Conservation (phyloP, 2,888 invertebrate species). For the Heliconius cydno region DNA sequence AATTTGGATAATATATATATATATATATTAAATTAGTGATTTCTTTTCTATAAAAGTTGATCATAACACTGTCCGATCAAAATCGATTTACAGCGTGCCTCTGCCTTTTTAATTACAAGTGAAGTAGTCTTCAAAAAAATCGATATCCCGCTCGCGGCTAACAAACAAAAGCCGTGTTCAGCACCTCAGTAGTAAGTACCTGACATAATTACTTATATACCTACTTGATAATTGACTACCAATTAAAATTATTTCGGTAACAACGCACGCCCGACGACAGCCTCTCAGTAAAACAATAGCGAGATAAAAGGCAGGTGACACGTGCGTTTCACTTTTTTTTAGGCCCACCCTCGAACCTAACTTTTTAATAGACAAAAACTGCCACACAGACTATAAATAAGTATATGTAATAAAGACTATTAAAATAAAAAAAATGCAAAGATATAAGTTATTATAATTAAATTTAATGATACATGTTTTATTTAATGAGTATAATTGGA, state of each 20-base stretch:
- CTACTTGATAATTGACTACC: slow-evolving; percentile 21
- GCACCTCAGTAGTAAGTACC: slow-evolving; percentile 11
- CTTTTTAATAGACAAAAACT: slow-evolving; percentile 52
- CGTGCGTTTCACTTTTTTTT: slow-evolving; percentile 66
- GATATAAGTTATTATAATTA: slow-evolving; percentile 5
- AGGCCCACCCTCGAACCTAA: slow-evolving; percentile 63
- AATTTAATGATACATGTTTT: slow-evolving; percentile 23
- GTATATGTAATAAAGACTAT: background rate
- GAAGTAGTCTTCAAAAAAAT: slow-evolving; percentile 14
- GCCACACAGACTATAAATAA: background rate
- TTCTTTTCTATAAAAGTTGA: background rate
- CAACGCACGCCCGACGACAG: slow-evolving; percentile 53
- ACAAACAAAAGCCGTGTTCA: background rate
- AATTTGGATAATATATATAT: slow-evolving; percentile 1
- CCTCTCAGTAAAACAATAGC: slow-evolving; percentile 60
- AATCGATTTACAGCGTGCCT: slow-evolving; percentile 5
- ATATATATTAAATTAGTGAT: background rate
- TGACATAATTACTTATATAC: slow-evolving; percentile 15
- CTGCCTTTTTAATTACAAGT: background rate
- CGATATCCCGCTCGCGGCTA: slow-evolving; percentile 10
- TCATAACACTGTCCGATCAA: background rate
- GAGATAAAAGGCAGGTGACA: slow-evolving; percentile 72
- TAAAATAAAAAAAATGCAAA: background rate
- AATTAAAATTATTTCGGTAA: slow-evolving; percentile 52
- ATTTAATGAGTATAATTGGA: slow-evolving; percentile 23